A percentile compares a stretch with the other conserved stretches of the same genome.
Conservation (phyloP, 2,888 invertebrate species). For the Eilema griseolum region DNA sequence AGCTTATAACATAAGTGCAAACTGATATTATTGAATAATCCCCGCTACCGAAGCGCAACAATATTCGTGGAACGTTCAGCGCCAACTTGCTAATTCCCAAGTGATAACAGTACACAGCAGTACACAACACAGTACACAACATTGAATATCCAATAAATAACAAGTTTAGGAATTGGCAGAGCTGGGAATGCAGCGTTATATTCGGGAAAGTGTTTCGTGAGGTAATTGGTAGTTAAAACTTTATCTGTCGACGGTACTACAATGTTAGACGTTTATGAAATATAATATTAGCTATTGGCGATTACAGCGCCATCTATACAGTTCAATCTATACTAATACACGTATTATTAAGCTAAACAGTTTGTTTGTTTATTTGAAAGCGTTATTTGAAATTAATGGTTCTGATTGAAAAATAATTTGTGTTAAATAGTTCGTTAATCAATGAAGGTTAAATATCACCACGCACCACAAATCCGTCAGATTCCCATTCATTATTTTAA, state of each 20-base stretch:
- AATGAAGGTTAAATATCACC: too few relatives aligned
- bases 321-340: too few relatives aligned
- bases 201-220: not conserved
- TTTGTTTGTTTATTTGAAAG: too few relatives aligned
- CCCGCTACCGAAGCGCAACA: not conserved
- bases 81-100: not conserved
- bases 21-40: not conserved
- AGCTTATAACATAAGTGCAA: not conserved
- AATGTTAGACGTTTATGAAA: too few relatives aligned
- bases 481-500: too few relatives aligned
- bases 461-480: too few relatives aligned
- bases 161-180: not conserved
- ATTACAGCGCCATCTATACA: not conserved
- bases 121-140: not conserved
- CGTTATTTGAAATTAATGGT: too few relatives aligned
- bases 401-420: too few relatives aligned
- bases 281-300: too few relatives aligned
- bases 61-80: conserved; percentile 4
- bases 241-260: not conserved
- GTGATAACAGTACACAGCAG: not conserved
- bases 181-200: not conserved
- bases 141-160: conserved; percentile 11
- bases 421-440: too few relatives aligned
- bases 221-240: not conserved
- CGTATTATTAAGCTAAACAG: too few relatives aligned